Evolutionary conservation across 2,888 invertebrate species (phyloP), one percentile per base, ranked within the genome.

Genomic region (Hirtodrosophila alboralis): DNA sequence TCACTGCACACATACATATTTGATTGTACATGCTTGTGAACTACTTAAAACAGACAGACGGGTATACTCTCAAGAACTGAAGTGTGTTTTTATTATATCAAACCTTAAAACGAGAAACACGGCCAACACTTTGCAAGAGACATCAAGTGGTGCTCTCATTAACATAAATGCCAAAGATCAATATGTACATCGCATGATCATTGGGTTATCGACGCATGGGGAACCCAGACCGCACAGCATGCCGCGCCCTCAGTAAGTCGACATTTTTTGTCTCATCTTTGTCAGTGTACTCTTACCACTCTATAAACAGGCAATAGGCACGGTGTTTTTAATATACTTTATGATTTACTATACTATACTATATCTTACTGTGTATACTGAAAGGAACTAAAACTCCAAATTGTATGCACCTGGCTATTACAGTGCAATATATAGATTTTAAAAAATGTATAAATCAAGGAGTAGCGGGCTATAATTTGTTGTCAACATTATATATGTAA

Each of bases 1-100:
- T 6, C 13, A 23, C n/a, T n/a, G n/a, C 6, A 13, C 9, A 14
- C 7, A 28, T 18, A 16, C 10, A 38, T 61, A 23, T 28, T 18
- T 13, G 16, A 9, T 31, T 38, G 26, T 38, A 33, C 27, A 21
- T 14, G 37, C 54, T 27, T 33, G 27, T 21, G 47, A 58, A 57
- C n/a, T 41, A 40, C 47, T 53, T 36, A 30, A 28, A 28, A 21
- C 9, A 16, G 40, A 18, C 33, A 23, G 13, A 0, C 8, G n/a
- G 12, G 16, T 10, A 12, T 7, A 13, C 23, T 18, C 41, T 47
- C 12, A 16, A 56, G 23, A 37, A 33, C 27, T 66, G 13, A 54
- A 70, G 71, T 62, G 41, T 78, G 75, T 78, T 75, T 62, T 66
- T 66, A 54, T 66, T 62, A 67, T 66, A 58, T 67, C 52, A 75